A percentile compares a stretch with the other conserved stretches of the same genome.
phyloP scores from a whole-genome alignment of 1,140 invertebrate species.

The Danaus plexippus region DNA sequence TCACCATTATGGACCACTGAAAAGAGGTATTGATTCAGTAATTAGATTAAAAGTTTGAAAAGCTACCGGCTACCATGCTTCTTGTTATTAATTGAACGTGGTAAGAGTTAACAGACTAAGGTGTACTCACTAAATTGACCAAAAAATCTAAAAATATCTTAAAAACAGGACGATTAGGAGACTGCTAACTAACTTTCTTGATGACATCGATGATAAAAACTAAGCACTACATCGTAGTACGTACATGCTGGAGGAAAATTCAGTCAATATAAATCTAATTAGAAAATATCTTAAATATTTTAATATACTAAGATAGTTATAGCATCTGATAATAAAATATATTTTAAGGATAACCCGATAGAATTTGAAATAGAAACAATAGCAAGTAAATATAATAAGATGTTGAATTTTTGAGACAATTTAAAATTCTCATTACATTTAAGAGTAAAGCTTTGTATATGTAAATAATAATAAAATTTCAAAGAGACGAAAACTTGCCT shows the following conservation, averaged over 20 bases:
- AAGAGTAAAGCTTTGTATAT: conserved; percentile 38
- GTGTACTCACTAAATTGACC: too few species aligned
- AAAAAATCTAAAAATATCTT: too few species aligned
- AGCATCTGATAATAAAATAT: conserved; percentile 58
- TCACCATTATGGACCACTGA: conserved; percentile 61
- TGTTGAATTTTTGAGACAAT: too few species aligned
- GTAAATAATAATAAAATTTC: conserved; percentile 28
- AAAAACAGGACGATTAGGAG: too few species aligned
- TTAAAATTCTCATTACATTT: conserved; percentile 24
- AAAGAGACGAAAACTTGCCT: conserved; percentile 17
- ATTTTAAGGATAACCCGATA: conserved; percentile 59
- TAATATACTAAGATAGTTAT: conserved; percentile 4
- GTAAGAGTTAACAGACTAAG: background rate
- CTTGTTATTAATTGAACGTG: conserved; percentile 12
- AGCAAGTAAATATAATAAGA: conserved; percentile 22
- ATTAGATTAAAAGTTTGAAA: conserved; percentile 26
- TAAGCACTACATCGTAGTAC: conserved; percentile 21
- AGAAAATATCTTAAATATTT: conserved; percentile 1
- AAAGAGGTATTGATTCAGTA: conserved; percentile 63
- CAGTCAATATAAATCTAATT: conserved; percentile 49
- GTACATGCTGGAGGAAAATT: conserved; percentile 30
- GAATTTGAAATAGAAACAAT: conserved; percentile 65
- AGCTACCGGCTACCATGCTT: conserved; percentile 32
- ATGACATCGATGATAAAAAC: background rate
- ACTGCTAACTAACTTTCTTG: too few species aligned